Base-by-base conservation (phyloP, 23 tunicate genomes). In the Trididemnum clinides region DNA sequence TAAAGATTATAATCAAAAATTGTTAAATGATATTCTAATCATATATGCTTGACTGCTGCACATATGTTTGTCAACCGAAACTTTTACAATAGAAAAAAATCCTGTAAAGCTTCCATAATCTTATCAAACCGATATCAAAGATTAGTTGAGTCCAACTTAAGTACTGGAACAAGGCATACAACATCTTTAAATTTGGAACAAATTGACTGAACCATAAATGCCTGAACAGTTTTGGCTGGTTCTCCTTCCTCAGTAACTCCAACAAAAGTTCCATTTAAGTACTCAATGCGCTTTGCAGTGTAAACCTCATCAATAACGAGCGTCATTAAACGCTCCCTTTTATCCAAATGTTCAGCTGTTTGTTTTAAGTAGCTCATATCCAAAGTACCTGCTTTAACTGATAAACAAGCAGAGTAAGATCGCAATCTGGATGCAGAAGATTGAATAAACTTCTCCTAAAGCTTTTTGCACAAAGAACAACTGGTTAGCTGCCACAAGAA, bases 241-340 rank as follows among this genome's bases (percentile, higher is more conserved):
- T 39, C 23, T 22, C 81, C 81, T 12, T 75, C 64, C 3, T 36
- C 64, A 21, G 81, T 75, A 15, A 35, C 18, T 5, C 81, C 81
- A 75, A 75, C 64, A 49, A 75, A 75, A 20, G 32, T 20, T 29
- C 81, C 81, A 75, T 75, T 38, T 22, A 15, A 6, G 26, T 75
- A 75, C 30, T 75, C 81, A 21, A 75, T 75, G 15, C 81, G 81
- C 25, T 75, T 64, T 15, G 81, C 81, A 35, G 81, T 75, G 25
- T 75, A 75, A 22, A 75, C 81, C 15, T 75, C 81, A 28, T 75
- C 81, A 3, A 75, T 75, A 15, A 75, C 5, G 5, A 75, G 64
- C 15, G 64, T 38, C 10, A 75, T 22, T 10, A 75, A 12, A 20
- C 31, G 31, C 37, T 75, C 81, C 21, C 27, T 39, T 35, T 36